These are phyloP conservation scores for Squalus acanthias DNA, from an alignment of 2,797 vertebrate species.

Conservation along the genomic window DNA sequence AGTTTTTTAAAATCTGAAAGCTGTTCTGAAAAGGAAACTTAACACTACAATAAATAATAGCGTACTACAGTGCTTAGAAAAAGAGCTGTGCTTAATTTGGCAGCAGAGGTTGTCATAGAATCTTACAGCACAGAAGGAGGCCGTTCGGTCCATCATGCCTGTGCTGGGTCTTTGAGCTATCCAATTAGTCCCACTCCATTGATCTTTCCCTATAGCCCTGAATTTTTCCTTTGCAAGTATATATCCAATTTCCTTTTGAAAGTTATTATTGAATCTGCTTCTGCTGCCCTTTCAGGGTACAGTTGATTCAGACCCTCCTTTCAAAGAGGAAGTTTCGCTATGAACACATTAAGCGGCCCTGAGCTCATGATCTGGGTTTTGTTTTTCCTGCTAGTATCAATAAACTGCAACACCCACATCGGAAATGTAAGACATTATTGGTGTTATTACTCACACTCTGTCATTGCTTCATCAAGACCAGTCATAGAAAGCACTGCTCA, in stretches of 20 bases:
- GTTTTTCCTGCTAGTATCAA: slow-evolving; percentile 1
- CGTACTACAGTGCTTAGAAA: background rate
- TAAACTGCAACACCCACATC: slow-evolving; percentile 31
- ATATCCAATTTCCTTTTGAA: background rate
- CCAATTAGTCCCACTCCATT: background rate
- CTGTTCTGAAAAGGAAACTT: background rate
- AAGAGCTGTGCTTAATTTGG: background rate
- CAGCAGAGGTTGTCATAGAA: background rate
- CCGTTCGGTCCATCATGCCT: background rate
- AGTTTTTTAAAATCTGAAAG: background rate
- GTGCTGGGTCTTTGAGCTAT: background rate
- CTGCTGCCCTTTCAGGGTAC: background rate
- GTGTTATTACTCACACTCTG: slow-evolving; percentile 14
- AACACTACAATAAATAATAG: background rate
- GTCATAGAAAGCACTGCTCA: background rate
- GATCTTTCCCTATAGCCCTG: background rate
- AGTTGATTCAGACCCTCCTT: background rate
- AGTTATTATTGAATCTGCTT: background rate
- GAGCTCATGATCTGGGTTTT: background rate
- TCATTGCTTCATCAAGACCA: background rate
- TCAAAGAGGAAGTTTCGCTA: background rate
- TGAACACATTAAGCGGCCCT: background rate
- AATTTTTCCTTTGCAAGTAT: background rate
- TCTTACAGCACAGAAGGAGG: background rate
- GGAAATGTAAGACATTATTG: slow-evolving; percentile 2